phyloP scores from a whole-genome alignment of 2,888 invertebrate genomes.

The Heliothis peltigera region DNA sequence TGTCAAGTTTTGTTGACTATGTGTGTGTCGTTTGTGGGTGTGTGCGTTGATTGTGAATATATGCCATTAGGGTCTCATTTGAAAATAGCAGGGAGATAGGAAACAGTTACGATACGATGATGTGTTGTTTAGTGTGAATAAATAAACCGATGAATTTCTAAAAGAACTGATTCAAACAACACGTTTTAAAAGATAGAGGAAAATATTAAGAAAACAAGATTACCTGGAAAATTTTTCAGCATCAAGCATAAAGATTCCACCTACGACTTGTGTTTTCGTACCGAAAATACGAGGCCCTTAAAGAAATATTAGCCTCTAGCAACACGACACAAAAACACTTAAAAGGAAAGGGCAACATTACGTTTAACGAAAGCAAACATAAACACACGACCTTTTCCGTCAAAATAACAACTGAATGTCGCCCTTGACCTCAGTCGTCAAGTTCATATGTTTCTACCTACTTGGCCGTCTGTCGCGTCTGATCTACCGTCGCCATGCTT shows the following conservation, averaged over 20 bases:
- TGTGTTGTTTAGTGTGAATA: too few species aligned
- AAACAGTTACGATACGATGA: neutral
- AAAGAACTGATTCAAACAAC: neutral
- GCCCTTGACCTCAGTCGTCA: conserved; percentile 12
- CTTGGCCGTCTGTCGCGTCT: conserved; percentile 31
- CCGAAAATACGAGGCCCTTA: conserved; percentile 11
- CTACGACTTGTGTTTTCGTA: neutral
- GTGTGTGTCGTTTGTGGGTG: conserved; percentile 8
- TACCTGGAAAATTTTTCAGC: neutral
- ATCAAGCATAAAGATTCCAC: neutral
- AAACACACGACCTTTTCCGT: conserved; percentile 24
- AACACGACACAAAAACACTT: conserved; percentile 29
- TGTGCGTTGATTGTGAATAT: neutral
- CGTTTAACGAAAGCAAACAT: conserved; percentile 28
- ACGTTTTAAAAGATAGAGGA: neutral
- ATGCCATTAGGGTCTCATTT: too few species aligned
- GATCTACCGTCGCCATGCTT: conserved; percentile 62
- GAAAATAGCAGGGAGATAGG: too few species aligned
- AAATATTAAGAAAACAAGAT: conserved; percentile 1
- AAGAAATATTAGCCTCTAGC: conserved; percentile 29
- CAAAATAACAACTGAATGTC: conserved; percentile 36
- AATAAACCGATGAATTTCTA: too few species aligned
- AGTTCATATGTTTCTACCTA: conserved; percentile 42
- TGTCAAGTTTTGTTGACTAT: conserved; percentile 37
- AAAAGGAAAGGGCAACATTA: conserved; percentile 31